Conservation (phyloP, 2,888 invertebrate species). For the Zygothrica quintamaculata region DNA sequence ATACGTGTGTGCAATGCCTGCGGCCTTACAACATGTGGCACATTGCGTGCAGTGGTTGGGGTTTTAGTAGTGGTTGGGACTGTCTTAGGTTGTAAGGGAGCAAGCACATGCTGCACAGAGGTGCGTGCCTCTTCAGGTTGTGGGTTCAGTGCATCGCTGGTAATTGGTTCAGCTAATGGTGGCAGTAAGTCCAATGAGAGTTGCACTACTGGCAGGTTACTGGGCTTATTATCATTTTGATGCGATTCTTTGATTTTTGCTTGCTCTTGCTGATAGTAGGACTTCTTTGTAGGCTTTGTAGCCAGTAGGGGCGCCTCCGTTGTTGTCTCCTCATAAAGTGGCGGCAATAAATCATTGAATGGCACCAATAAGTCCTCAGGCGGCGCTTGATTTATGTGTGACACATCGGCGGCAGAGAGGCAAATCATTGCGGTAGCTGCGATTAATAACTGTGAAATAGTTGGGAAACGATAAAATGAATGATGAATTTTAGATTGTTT, state of each 20-base stretch:
- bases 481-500: conserved; percentile 40
- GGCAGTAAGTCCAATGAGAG: conserved; percentile 65
- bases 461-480: conserved; percentile 38
- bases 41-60: conserved; percentile 12
- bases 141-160: conserved; percentile 21
- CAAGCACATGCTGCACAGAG: conserved; percentile 39
- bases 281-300: conserved; percentile 68
- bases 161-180: conserved; percentile 54
- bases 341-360: conserved; percentile 82
- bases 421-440: conserved; percentile 69
- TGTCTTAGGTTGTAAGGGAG: conserved; percentile 4
- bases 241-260: conserved; percentile 45
- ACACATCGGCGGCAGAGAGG: conserved; percentile 64
- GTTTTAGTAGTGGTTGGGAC: conserved; percentile 1
- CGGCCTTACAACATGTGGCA: conserved; percentile 23
- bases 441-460: conserved; percentile 74
- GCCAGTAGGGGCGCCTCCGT: conserved; percentile 20
- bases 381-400: conserved; percentile 65
- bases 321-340: conserved; percentile 53
- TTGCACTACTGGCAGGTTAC: conserved; percentile 36
- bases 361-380: conserved; percentile 68
- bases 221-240: conserved; percentile 35
- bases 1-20: conserved; percentile 20
- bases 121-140: conserved; percentile 16
- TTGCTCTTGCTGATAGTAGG: conserved; percentile 55